A percentile compares a stretch with the other conserved stretches of the same genome.
Conservation (phyloP, 2,797 vertebrate genomes). For the Gephyroberyx darwinii region DNA sequence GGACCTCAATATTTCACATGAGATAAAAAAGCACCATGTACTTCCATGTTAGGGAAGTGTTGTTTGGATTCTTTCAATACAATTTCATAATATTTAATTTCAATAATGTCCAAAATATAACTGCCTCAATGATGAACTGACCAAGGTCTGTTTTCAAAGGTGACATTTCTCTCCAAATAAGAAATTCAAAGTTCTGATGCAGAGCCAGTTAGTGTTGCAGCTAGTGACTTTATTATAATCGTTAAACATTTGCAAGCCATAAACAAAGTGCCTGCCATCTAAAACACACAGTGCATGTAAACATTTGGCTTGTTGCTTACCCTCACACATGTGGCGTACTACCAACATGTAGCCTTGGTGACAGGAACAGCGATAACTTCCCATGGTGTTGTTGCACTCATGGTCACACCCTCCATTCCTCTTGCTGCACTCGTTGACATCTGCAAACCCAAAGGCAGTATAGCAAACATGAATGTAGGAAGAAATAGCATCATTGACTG, state of each 20-base stretch:
- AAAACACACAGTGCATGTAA: neutral
- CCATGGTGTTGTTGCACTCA: slow-evolving; percentile 88
- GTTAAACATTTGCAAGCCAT: neutral
- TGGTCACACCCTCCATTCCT: slow-evolving; percentile 90
- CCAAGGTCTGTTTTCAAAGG: too few relatives aligned
- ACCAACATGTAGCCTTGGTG: slow-evolving; percentile 85
- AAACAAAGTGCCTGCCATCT: neutral
- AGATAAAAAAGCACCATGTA: neutral
- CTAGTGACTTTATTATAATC: slow-evolving; percentile 14
- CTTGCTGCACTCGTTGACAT: slow-evolving; percentile 90
- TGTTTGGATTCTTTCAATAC: neutral
- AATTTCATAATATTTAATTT: neutral
- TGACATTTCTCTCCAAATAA: too few relatives aligned
- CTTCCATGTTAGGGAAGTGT: neutral
- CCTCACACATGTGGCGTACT: slow-evolving; percentile 85
- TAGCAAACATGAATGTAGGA: slow-evolving; percentile 38
- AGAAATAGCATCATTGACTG: slow-evolving; percentile 44
- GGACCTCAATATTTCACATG: neutral
- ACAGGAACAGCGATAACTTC: slow-evolving; percentile 93
- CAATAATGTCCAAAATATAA: too few relatives aligned
- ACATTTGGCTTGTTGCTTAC: slow-evolving; percentile 74
- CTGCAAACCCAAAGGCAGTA: slow-evolving; percentile 74
- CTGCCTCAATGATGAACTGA: too few relatives aligned
- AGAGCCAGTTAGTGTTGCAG: too few relatives aligned
- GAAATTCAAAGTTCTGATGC: too few relatives aligned